A percentile compares a stretch with the other conserved stretches of the same genome.
Evolutionary conservation across 2,888 invertebrate species (phyloP).

Genomic region (Chaetogeoica ovagalla): DNA sequence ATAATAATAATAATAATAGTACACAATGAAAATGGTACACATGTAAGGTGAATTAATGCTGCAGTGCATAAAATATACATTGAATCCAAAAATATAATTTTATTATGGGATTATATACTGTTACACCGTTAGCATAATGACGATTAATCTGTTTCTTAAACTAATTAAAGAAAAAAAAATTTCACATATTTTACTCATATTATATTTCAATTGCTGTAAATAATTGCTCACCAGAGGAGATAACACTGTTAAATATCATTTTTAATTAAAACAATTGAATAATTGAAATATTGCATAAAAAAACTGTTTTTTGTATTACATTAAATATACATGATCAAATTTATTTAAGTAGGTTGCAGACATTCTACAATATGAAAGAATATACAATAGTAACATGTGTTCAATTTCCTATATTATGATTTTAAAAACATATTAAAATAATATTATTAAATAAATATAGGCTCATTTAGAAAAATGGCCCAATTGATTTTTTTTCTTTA

Average conservation of each 20-base stretch:
- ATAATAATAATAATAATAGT: slow-evolving; percentile 1
- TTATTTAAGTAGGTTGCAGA: slow-evolving; percentile 8
- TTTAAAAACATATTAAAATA: background rate
- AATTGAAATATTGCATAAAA: background rate
- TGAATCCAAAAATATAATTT: background rate
- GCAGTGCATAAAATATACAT: background rate
- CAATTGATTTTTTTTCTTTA: background rate
- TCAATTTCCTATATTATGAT: background rate
- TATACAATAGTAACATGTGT: background rate
- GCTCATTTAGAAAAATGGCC: background rate
- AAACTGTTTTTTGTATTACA: background rate
- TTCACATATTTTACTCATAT: background rate
- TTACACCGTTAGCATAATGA: background rate
- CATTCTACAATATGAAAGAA: background rate
- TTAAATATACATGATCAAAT: background rate
- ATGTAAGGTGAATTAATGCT: background rate
- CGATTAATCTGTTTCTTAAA: background rate
- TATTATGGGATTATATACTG: background rate
- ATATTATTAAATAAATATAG: background rate
- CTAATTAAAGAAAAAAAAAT: background rate
- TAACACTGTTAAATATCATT: background rate
- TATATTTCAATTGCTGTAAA: slow-evolving; percentile 4
- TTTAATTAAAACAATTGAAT: background rate
- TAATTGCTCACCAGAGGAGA: background rate
- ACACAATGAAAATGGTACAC: background rate